A percentile compares a stretch with the other conserved stretches of the same genome.
Evolutionary conservation across 2,888 invertebrate genomes (phyloP).

Genomic region (Helicoverpa assulta): DNA sequence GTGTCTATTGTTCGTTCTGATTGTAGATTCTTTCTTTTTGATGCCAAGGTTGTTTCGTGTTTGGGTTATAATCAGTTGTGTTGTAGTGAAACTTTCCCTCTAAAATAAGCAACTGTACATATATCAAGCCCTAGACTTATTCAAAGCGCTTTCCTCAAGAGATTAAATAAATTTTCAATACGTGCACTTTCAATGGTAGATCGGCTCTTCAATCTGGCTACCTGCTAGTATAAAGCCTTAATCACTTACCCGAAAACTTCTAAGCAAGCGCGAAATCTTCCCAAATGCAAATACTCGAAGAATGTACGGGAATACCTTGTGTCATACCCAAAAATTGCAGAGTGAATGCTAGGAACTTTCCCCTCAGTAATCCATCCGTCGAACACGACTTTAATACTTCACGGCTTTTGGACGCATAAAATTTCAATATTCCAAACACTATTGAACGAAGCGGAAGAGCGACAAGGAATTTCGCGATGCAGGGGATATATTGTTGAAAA

Average conservation of each 20-base stretch:
- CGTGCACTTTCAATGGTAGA: neutral
- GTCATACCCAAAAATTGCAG: slow-evolving; percentile 33
- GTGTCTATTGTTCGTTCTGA: slow-evolving; percentile 53
- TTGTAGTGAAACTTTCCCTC: neutral
- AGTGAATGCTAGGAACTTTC: slow-evolving; percentile 45
- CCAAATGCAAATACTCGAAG: neutral
- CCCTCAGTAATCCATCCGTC: slow-evolving; percentile 43
- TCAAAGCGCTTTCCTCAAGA: neutral
- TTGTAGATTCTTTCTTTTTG: slow-evolving; percentile 37
- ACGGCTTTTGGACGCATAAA: slow-evolving; percentile 59
- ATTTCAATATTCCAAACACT: slow-evolving; percentile 64
- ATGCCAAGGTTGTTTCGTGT: neutral
- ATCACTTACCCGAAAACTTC: neutral
- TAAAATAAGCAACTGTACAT: neutral
- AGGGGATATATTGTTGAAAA: slow-evolving; percentile 37
- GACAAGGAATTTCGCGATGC: slow-evolving; percentile 50
- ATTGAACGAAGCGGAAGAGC: slow-evolving; percentile 55
- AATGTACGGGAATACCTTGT: slow-evolving; percentile 39
- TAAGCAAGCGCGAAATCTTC: neutral
- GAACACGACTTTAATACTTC: slow-evolving; percentile 65
- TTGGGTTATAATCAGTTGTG: slow-evolving; percentile 2
- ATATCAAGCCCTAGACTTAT: too few relatives aligned
- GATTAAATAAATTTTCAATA: neutral
- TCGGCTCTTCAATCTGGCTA: neutral
- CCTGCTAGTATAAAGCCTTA: neutral